Conservation (phyloP, 2,797 vertebrate genomes). For the Ctenosaura bakeri region DNA sequence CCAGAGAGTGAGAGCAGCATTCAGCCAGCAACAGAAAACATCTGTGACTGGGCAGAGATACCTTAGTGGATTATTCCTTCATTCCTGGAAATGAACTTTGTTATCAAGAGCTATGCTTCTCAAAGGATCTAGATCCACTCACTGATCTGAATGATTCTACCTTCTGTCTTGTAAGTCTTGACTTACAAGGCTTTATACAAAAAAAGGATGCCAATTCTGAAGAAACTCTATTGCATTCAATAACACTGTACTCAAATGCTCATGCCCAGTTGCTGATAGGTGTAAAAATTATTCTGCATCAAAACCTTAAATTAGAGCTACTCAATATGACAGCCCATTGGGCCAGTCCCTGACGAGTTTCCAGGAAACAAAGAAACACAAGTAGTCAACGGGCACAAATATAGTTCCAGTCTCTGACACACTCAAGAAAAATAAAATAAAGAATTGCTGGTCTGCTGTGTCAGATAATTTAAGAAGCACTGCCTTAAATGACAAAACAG, state of each 20-base stretch:
- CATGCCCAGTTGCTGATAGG: neutral
- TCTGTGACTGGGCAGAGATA: neutral
- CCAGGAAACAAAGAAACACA: too few species aligned
- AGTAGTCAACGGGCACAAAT: too few species aligned
- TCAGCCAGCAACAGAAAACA: neutral
- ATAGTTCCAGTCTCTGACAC: too few species aligned
- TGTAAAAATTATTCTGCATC: neutral
- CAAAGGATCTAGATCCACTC: neutral
- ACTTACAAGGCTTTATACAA: neutral
- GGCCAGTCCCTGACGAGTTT: too few species aligned
- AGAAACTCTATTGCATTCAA: too few species aligned
- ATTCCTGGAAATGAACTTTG: neutral
- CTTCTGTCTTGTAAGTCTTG: neutral
- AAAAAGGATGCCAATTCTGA: too few species aligned
- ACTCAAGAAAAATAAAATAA: too few species aligned
- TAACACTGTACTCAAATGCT: too few species aligned
- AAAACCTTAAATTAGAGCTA: too few species aligned
- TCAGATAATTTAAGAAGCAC: too few species aligned
- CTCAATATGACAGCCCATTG: too few species aligned
- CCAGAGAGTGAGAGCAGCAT: neutral
- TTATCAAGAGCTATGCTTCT: neutral
- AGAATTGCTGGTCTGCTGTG: too few species aligned
- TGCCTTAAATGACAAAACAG: neutral
- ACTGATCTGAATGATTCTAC: neutral
- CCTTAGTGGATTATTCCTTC: neutral